phyloP scores from a whole-genome alignment of 2,113 vertebrate genomes.

The Triplophysa rosa region DNA sequence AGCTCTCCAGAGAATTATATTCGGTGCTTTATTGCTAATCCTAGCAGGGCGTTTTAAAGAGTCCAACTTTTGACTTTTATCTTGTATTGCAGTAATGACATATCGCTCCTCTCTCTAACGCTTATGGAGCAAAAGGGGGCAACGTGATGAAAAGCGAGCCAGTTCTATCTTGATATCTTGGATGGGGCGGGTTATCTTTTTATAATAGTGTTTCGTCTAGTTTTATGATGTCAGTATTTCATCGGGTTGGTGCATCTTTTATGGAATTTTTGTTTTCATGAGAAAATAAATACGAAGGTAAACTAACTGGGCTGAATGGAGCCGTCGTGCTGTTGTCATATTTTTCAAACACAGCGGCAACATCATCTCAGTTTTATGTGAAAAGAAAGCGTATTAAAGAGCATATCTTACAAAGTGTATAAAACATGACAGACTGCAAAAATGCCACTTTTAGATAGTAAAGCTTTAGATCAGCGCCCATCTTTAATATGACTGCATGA shows the following conservation, averaged over 20 bases:
- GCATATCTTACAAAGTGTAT: too few species aligned
- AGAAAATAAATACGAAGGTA: slow-evolving; percentile 53
- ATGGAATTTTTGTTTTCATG: slow-evolving; percentile 75
- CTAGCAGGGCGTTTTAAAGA: slow-evolving; percentile 69
- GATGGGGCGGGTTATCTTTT: slow-evolving; percentile 67
- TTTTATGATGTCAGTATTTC: slow-evolving; percentile 74
- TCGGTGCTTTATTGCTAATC: slow-evolving; percentile 96
- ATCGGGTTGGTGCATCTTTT: slow-evolving; percentile 73
- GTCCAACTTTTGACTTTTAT: slow-evolving; percentile 72
- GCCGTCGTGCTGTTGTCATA: too few species aligned
- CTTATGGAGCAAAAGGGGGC: slow-evolving; percentile 64
- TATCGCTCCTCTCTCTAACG: slow-evolving; percentile 72
- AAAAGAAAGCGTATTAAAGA: neutral
- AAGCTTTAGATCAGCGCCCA: neutral
- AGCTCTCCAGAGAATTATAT: slow-evolving; percentile 93
- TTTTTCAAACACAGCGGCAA: neutral
- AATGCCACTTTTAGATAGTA: neutral
- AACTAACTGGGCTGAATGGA: slow-evolving; percentile 37
- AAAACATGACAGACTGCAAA: too few species aligned
- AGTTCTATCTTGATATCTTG: slow-evolving; percentile 71
- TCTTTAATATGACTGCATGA: neutral
- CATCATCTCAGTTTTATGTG: neutral
- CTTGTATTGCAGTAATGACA: slow-evolving; percentile 74
- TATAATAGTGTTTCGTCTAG: slow-evolving; percentile 63
- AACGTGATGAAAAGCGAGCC: slow-evolving; percentile 60